Conservation (phyloP, 1,140 invertebrate genomes). For the Trichonephila clavipes region DNA sequence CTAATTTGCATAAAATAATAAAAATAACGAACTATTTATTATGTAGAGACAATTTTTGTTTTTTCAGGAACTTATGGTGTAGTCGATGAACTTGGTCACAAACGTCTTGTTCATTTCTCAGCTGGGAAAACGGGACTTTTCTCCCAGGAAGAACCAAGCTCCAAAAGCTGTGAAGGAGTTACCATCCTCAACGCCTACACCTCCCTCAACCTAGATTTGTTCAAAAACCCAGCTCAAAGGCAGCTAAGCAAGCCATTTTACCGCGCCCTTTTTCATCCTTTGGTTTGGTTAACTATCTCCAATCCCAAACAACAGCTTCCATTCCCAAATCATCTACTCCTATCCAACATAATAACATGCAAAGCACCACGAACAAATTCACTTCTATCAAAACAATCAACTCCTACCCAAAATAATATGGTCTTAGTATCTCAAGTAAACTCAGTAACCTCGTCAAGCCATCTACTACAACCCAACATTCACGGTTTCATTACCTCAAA, state of each 20-base stretch:
- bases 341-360: not conserved
- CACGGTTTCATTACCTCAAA: not conserved
- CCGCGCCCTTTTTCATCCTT: not conserved
- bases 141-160: constrained; percentile 81
- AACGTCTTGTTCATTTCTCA: constrained; percentile 84
- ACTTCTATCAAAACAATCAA: not conserved
- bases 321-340: not conserved
- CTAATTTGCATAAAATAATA: too few relatives aligned
- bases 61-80: constrained; percentile 83
- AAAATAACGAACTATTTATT: too few relatives aligned
- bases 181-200: not conserved
- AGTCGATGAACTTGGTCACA: constrained; percentile 82
- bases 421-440: not conserved
- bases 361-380: not conserved
- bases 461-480: not conserved
- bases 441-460: too few relatives aligned
- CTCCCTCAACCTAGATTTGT: not conserved
- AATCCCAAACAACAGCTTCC: not conserved
- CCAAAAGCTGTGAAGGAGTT: not conserved
- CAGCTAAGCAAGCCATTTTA: not conserved
- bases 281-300: not conserved
- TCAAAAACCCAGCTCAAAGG: not conserved
- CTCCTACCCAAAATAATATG: not conserved
- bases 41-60: not conserved
- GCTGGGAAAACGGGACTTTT: constrained; percentile 86